Evolutionary conservation across 1,140 invertebrate species (phyloP), one percentile per base, ranked within the genome.

Genomic region (Cherax quadricarinatus): DNA sequence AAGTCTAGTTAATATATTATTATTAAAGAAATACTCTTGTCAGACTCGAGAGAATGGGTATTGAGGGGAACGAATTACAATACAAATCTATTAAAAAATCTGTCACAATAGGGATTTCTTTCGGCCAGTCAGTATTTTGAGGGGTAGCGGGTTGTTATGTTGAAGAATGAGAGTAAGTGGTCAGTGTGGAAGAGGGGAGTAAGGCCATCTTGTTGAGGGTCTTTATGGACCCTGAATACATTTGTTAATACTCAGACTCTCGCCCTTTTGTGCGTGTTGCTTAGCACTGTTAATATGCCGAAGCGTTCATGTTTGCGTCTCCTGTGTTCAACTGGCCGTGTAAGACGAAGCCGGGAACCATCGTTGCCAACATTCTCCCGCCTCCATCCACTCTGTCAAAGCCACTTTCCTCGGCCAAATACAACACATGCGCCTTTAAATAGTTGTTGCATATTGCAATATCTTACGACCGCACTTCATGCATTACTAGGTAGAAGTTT

Each of bases 121-220:
- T 70, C 79, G 62, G 80, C 73, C 88, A 89, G 83, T 89, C 75
- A 89, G 70, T 89, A 89, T 89, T 89, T 89, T 82, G 80, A 82
- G 30, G 88, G 75, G 53, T 51, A 66, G 80, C 21, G 57, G 48
- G 79, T 83, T 82, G 78, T 70, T 82, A 79, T 57, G 79, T 70
- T 70, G 80, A 70, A 30, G 62, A 85, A 85, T 85, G 83, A 83
- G 79, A 89, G 49, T 83, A 89, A 89, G 80, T 89, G 88, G 88
- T 82, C 88, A 89, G 62, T 82, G 30, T 30, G 78, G 51, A 0
- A 3, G 7, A 5, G 4, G 80, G 57, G 60, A 2, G 62, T 30
- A 53, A 21, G 18, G 60, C 30, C 3, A 10, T 7, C 16, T 18
- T 51, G 53, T 3, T 9, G 4, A 4, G 12, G 14, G 41, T 12